phyloP scores from a whole-genome alignment of 2,888 invertebrate genomes.

The Sinotaia quadrata region DNA sequence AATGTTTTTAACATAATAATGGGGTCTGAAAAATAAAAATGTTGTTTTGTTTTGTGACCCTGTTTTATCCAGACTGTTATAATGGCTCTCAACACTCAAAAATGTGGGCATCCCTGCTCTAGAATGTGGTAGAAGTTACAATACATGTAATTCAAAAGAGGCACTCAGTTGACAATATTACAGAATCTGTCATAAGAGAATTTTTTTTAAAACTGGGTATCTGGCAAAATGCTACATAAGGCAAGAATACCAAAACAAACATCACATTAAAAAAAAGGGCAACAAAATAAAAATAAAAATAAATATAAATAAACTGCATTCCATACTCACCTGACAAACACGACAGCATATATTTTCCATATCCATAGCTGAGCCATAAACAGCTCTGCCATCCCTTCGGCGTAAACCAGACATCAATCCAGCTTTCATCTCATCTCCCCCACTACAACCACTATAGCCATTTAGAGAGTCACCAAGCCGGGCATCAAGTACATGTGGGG shows the following conservation, averaged over 20 bases:
- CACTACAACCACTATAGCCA: neutral
- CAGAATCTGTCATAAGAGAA: too few relatives aligned
- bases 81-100: too few relatives aligned
- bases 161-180: too few relatives aligned
- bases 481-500: neutral
- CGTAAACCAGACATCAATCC: neutral
- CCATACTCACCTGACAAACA: conserved; percentile 12
- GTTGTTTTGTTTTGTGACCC: too few relatives aligned
- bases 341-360: conserved; percentile 17
- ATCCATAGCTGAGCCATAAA: conserved; percentile 9
- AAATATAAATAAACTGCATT: neutral
- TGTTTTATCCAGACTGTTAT: too few relatives aligned
- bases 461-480: neutral
- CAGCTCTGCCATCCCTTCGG: neutral
- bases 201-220: too few relatives aligned
- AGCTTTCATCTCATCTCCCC: neutral
- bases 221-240: too few relatives aligned
- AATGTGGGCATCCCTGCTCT: too few relatives aligned
- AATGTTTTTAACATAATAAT: too few relatives aligned
- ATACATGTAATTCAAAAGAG: too few relatives aligned
- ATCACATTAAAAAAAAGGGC: neutral
- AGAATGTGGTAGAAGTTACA: too few relatives aligned
- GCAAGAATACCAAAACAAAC: neutral
- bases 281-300: neutral
- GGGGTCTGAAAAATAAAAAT: too few relatives aligned